A percentile compares a stretch with the other conserved stretches of the same genome.
These are phyloP conservation scores for Chloroceryle amazona DNA, from an alignment of 2,797 vertebrate genomes.

Conservation along the genomic window DNA sequence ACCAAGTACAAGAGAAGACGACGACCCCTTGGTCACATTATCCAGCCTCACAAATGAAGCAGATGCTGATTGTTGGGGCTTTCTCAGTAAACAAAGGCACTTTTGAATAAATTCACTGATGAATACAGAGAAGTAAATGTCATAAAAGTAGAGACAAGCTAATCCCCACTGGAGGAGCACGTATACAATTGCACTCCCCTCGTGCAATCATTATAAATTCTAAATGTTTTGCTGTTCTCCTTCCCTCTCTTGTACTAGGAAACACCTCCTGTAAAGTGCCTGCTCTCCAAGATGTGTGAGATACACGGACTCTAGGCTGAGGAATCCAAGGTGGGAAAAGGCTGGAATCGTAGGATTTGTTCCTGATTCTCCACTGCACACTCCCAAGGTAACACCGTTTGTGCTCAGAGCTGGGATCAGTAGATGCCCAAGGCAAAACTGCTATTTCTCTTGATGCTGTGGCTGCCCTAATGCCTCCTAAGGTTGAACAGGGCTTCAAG, in stretches of 20 bases:
- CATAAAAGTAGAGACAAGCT: constrained; percentile 1
- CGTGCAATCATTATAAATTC: neutral
- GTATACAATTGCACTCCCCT: neutral
- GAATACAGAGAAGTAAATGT: neutral
- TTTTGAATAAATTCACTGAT: neutral
- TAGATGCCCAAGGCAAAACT: neutral
- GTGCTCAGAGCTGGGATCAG: neutral
- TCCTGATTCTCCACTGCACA: neutral
- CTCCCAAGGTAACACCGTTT: neutral
- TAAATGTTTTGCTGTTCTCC: neutral
- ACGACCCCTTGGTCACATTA: neutral
- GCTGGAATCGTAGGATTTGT: neutral
- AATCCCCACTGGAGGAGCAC: neutral
- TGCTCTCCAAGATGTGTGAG: neutral
- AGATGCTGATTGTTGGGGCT: neutral
- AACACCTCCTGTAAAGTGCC: neutral
- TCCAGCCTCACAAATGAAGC: neutral
- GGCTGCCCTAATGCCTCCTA: neutral
- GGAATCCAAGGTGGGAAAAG: neutral
- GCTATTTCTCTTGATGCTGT: neutral
- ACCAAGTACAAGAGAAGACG: neutral
- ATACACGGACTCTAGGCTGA: neutral
- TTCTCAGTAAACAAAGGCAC: neutral
- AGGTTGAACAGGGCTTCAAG: neutral
- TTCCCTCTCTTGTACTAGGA: neutral